Base-by-base conservation (phyloP, 2,797 vertebrate genomes). In the Synaphobranchus kaupii region DNA sequence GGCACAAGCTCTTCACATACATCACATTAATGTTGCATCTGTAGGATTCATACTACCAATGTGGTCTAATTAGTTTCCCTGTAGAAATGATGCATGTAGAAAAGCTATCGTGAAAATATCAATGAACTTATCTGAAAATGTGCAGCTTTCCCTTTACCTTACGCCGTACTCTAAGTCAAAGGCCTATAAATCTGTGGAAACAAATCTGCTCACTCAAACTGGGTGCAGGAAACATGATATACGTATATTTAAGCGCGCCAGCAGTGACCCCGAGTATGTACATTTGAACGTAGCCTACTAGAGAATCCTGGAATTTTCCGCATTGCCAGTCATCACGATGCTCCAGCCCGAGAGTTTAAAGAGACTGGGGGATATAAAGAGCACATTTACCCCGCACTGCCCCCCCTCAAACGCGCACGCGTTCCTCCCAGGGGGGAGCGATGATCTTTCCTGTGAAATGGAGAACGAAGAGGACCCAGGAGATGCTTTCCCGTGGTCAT, bases 401-500 rank as follows among this genome's bases (percentile, higher is more conserved):
- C 66, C 66, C 25, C 63, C 25, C 63, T 68, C 25, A 9, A n/a
- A 68, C 20, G n/a, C 85, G 25, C 28, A 47, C 28, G 15, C 85
- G 60, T 52, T 58, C 68, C 9, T 52, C 25, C 25, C 8, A 10
- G 60, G 76, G 73, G 39, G 54, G 76, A 81, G 54, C 73, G 52
- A n/a, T 80, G 73, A 86, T 63, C 76, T 54, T n/a, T n/a, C 52
- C n/a, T 52, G 31, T 80, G 44, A 20, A 10, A 47, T 63, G 54
- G 52, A 25, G 73, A 60, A 58, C 31, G 56, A 54, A 81, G 56
- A 25, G 85, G 85, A 58, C 76, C 73, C 31, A 28, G 76, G 85
- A 63, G 58, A 39, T 9, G 22, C 20, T 78, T n/a, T 56, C 56
- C 52, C 52, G 13, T 52, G 52, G 9, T 10, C 52, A 52, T 52